Evolutionary conservation across 2,113 vertebrate genomes (phyloP).

Genomic region (Addax nasomaculatus): DNA sequence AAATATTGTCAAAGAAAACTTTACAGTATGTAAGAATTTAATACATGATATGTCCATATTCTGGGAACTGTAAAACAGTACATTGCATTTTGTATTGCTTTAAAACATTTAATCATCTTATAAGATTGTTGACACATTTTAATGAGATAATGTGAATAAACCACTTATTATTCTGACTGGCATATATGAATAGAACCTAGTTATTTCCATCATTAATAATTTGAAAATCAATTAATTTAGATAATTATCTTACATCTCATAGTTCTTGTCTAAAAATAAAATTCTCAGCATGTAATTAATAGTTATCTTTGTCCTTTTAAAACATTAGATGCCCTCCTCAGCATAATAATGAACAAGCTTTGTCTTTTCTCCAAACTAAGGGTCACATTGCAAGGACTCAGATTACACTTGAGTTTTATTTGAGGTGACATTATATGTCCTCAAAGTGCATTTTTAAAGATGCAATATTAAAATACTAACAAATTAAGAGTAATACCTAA

Average conservation of each 20-base stretch:
- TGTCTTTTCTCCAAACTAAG: slow-evolving; percentile 45
- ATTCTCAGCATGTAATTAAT: slow-evolving; percentile 21
- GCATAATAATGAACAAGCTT: slow-evolving; percentile 26
- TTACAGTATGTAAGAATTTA: background rate
- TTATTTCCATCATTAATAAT: slow-evolving; percentile 15
- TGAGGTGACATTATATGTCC: background rate
- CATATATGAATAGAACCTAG: background rate
- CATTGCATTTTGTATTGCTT: background rate
- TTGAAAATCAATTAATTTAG: slow-evolving; percentile 45
- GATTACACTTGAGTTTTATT: background rate
- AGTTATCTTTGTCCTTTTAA: slow-evolving; percentile 41
- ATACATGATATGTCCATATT: background rate
- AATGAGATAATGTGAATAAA: slow-evolving; percentile 23
- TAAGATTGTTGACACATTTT: background rate
- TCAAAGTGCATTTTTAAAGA: slow-evolving; percentile 28
- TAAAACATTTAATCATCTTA: background rate
- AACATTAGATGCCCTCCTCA: background rate
- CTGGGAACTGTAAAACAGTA: background rate
- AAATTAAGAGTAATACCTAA: background rate
- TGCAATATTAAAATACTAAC: background rate
- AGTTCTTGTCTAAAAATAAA: slow-evolving; percentile 39
- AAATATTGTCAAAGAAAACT: background rate
- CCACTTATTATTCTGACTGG: background rate
- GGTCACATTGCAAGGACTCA: background rate
- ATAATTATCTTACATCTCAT: slow-evolving; percentile 27